A percentile compares a stretch with the other conserved stretches of the same genome.
These are phyloP conservation scores for Trematocara nigrifrons DNA, from an alignment of 2,113 vertebrate species.

Conservation along the genomic window DNA sequence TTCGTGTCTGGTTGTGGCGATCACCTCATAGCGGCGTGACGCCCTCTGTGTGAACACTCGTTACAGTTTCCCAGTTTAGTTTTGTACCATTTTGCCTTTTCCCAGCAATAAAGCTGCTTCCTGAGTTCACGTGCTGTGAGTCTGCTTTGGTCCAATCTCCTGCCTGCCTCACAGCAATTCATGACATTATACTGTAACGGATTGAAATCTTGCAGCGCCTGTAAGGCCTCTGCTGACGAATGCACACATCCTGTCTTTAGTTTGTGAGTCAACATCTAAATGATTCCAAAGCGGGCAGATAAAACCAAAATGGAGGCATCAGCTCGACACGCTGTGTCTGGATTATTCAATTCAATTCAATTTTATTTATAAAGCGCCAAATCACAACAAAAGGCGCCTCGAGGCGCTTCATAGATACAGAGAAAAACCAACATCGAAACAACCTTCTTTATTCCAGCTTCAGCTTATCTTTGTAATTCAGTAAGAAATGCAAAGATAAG, in stretches of 20 bases:
- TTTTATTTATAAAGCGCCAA: too few relatives aligned
- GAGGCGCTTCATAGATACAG: too few relatives aligned
- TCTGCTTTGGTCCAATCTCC: background rate
- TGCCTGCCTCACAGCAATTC: background rate
- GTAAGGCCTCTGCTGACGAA: background rate
- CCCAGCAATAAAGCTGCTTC: background rate
- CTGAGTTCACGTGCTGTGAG: background rate
- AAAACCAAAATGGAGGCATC: background rate
- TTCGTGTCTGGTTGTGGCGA: rapidly evolving
- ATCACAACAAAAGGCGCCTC: too few relatives aligned
- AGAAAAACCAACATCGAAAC: background rate
- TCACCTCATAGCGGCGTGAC: background rate
- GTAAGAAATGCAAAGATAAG: background rate
- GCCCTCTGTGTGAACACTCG: background rate
- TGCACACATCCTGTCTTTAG: background rate
- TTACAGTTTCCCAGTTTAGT: background rate
- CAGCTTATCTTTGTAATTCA: background rate
- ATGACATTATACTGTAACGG: background rate
- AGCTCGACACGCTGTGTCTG: background rate
- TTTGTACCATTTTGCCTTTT: background rate
- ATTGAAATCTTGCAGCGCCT: background rate
- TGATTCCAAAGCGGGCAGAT: background rate
- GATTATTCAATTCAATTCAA: background rate
- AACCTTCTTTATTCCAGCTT: background rate
- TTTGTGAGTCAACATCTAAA: too few relatives aligned